Evolutionary conservation across 1,140 invertebrate species (phyloP).

Genomic region (Drosophila gunungcola): DNA sequence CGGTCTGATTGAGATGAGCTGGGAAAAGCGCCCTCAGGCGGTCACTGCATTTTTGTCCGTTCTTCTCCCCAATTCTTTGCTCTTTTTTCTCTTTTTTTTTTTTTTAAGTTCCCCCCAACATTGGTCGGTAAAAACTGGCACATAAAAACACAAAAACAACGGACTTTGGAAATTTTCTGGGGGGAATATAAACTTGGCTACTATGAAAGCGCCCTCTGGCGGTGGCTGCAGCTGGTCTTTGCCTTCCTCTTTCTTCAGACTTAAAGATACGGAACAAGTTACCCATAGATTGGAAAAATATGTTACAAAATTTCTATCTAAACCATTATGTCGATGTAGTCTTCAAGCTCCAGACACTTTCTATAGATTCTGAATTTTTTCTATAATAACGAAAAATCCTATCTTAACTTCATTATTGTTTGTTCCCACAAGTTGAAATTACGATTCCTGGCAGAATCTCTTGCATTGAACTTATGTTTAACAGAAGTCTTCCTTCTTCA

Average conservation of each 20-base stretch:
- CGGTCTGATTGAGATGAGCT: conserved; percentile 39
- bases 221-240: conserved; percentile 4
- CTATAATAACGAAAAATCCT: too few relatives aligned
- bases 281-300: too few relatives aligned
- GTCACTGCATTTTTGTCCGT: conserved; percentile 6
- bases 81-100: neutral
- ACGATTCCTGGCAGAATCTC: neutral
- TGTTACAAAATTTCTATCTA: too few relatives aligned
- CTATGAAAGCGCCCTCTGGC: neutral
- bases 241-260: neutral
- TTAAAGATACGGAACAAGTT: neutral
- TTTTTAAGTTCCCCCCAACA: neutral
- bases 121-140: conserved; percentile 7
- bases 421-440: neutral
- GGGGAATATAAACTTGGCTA: neutral
- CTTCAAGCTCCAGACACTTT: too few relatives aligned
- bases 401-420: too few relatives aligned
- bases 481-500: neutral
- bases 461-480: neutral
- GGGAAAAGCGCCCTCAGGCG: conserved; percentile 25
- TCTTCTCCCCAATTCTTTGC: neutral
- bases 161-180: neutral
- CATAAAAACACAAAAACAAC: conserved; percentile 25
- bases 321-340: too few relatives aligned
- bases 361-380: too few relatives aligned